Evolutionary conservation across 2,113 vertebrate species (phyloP).

Genomic region (Ciconia maguari): DNA sequence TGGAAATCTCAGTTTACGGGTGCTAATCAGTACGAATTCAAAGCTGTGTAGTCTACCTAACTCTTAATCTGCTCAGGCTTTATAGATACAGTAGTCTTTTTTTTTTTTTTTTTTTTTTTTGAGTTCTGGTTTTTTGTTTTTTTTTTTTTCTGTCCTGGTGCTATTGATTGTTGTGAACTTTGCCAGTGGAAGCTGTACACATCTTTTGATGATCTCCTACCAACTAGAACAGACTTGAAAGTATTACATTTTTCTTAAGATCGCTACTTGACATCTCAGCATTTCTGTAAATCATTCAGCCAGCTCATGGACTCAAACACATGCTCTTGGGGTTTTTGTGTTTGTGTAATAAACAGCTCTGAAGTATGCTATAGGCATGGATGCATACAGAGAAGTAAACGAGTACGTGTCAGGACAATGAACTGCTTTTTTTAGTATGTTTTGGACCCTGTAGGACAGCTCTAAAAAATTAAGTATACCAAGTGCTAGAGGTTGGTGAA

Average conservation of each 20-base stretch:
- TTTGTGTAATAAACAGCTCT: background rate
- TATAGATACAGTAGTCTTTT: background rate
- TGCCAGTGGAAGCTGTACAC: background rate
- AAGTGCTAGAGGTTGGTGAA: background rate
- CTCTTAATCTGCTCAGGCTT: background rate
- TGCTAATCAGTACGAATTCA: background rate
- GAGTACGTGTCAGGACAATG: background rate
- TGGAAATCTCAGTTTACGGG: background rate
- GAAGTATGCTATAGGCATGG: background rate
- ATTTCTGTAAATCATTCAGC: background rate
- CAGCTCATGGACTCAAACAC: background rate
- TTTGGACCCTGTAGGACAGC: background rate
- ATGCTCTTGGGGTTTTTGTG: background rate
- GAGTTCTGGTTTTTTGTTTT: background rate
- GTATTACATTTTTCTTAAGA: background rate
- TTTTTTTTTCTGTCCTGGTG: background rate
- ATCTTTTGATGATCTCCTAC: background rate
- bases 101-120: no score
- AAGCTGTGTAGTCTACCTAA: background rate
- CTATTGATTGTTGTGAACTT: background rate
- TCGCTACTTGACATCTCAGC: background rate
- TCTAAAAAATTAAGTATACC: background rate
- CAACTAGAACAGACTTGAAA: background rate
- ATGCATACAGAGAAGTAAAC: background rate
- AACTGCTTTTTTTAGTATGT: background rate